phyloP scores from a whole-genome alignment of 2,888 invertebrate species.

The Neoascia interrupta region DNA sequence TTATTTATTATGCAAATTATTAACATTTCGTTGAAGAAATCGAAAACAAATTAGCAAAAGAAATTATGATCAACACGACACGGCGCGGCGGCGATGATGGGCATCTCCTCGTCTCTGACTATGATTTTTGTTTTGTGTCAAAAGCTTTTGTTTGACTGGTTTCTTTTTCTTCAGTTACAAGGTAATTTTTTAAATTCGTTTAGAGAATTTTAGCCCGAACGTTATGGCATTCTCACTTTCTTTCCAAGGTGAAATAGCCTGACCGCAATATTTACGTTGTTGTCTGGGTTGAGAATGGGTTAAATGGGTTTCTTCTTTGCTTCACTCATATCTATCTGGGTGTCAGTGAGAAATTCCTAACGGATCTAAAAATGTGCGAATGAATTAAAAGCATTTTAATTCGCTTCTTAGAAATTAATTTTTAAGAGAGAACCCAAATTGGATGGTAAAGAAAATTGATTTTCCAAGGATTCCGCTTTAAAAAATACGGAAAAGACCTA shows the following conservation, averaged over 20 bases:
- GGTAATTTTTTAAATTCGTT: no score
- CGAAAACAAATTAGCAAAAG: constrained; percentile 55
- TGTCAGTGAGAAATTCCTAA: no score
- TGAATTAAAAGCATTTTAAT: no score
- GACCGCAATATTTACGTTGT: constrained; percentile 25
- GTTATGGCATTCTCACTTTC: constrained; percentile 61
- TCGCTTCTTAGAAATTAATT: no score
- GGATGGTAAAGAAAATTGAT: no score
- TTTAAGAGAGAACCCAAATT: no score
- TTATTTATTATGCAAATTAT: constrained; percentile 59
- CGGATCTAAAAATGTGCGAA: no score
- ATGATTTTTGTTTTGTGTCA: neutral
- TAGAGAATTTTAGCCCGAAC: constrained; percentile 17
- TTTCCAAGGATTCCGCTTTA: no score
- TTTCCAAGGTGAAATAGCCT: constrained; percentile 58
- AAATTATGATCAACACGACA: constrained; percentile 13
- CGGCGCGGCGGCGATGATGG: neutral
- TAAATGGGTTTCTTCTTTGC: no score
- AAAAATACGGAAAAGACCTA: no score
- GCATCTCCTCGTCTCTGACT: neutral
- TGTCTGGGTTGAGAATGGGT: no score
- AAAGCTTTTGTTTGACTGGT: neutral
- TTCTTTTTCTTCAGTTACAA: neutral
- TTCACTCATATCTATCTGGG: no score
- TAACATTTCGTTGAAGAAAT: constrained; percentile 54